phyloP scores from a whole-genome alignment of 2,888 invertebrate genomes.

The Meganola albula region DNA sequence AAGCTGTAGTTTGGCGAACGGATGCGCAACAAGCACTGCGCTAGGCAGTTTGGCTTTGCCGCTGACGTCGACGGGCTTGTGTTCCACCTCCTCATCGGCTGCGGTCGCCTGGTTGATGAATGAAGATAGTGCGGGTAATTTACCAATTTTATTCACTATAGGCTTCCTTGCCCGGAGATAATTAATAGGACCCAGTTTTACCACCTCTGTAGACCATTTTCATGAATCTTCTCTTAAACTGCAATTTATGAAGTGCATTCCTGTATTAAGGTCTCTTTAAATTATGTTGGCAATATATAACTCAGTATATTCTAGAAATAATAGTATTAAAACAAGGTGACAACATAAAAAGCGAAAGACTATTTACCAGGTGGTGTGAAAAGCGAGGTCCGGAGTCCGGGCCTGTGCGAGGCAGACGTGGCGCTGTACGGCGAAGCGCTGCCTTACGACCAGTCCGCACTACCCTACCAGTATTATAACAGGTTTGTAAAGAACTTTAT shows the following conservation, averaged over 20 bases:
- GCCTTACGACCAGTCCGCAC: slow-evolving; percentile 74
- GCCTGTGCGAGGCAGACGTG: slow-evolving; percentile 77
- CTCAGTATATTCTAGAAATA: too few relatives aligned
- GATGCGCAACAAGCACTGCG: slow-evolving; percentile 54
- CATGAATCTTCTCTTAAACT: too few relatives aligned
- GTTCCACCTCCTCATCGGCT: slow-evolving; percentile 65
- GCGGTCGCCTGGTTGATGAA: slow-evolving; percentile 77
- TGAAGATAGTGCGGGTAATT: slow-evolving; percentile 74
- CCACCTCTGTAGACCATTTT: too few relatives aligned
- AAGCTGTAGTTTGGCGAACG: slow-evolving; percentile 59
- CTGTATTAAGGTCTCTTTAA: too few relatives aligned
- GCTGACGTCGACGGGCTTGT: slow-evolving; percentile 57
- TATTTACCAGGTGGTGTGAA: slow-evolving; percentile 78
- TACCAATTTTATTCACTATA: too few relatives aligned
- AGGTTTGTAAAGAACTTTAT: too few relatives aligned
- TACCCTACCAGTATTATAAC: slow-evolving; percentile 86
- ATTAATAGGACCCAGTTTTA: too few relatives aligned
- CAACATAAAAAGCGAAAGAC: too few relatives aligned
- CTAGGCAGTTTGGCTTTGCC: slow-evolving; percentile 59
- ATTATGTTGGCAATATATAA: too few relatives aligned
- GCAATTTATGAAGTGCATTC: too few relatives aligned
- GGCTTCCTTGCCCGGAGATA: too few relatives aligned
- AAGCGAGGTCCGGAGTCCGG: slow-evolving; percentile 85
- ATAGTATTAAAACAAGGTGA: too few relatives aligned
- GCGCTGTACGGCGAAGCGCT: slow-evolving; percentile 71